Percentiles rank a stretch among this genome's conserved stretches.
phyloP scores from a whole-genome alignment of 1,140 invertebrate species.

The Zophobas morio region DNA sequence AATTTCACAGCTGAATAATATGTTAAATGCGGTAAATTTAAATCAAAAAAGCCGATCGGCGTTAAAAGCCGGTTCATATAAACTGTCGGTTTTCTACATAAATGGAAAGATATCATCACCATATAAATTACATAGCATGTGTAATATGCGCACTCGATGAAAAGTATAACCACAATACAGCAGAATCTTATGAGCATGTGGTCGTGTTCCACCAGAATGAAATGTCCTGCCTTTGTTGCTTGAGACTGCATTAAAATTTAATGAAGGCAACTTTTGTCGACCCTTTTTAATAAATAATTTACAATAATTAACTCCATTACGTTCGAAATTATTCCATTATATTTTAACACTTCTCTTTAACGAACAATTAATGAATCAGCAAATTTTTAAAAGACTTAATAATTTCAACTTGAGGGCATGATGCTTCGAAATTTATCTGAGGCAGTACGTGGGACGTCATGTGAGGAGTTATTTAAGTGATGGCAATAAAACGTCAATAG shows the following conservation, averaged over 20 bases:
- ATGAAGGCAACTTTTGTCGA: constrained; percentile 47
- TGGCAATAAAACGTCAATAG: constrained; percentile 28
- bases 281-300: constrained; percentile 52
- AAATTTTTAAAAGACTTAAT: constrained; percentile 49
- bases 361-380: constrained; percentile 52
- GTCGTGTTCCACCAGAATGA: constrained; percentile 11
- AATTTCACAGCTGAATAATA: too few species aligned
- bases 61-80: not conserved
- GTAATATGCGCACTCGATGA: constrained; percentile 21
- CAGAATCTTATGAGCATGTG: constrained; percentile 31
- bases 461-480: constrained; percentile 2
- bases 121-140: constrained; percentile 16
- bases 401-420: constrained; percentile 29
- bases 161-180: constrained; percentile 15
- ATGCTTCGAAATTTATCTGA: constrained; percentile 19
- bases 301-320: constrained; percentile 49
- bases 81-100: not conserved
- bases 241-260: constrained; percentile 40
- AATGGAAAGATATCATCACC: constrained; percentile 6
- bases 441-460: not conserved
- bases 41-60: too few species aligned
- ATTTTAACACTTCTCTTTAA: constrained; percentile 50
- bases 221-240: constrained; percentile 35
- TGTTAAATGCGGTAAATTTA: too few species aligned
- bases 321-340: constrained; percentile 50